Conservation (phyloP, 2,113 vertebrate genomes). For the Delphinus delphis region DNA sequence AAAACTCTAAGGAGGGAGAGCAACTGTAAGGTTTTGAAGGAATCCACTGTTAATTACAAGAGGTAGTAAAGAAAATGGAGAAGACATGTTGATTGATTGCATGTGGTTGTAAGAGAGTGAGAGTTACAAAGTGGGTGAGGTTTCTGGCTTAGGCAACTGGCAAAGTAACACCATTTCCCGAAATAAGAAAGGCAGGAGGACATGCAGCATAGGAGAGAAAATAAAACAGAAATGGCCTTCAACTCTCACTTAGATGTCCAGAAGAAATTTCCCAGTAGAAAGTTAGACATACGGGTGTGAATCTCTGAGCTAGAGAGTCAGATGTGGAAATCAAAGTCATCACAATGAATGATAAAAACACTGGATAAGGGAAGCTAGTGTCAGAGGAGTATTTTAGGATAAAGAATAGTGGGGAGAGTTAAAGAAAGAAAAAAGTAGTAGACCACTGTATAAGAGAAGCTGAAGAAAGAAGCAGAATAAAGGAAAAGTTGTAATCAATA, state of each 20-base stretch:
- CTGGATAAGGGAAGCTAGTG: background rate
- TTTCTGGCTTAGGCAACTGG: background rate
- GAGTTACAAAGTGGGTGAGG: background rate
- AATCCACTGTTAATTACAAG: background rate
- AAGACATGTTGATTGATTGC: background rate
- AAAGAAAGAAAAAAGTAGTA: background rate
- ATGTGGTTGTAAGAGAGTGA: background rate
- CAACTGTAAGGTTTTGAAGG: background rate
- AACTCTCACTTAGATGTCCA: background rate
- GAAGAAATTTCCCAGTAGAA: background rate
- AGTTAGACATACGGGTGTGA: background rate
- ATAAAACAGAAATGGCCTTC: background rate
- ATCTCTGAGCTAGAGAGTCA: background rate
- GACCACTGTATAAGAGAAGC: background rate
- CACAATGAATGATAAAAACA: background rate
- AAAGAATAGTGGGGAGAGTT: background rate
- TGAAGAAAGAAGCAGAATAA: background rate
- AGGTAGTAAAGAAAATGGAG: background rate
- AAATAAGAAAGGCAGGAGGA: background rate
- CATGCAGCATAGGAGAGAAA: background rate
- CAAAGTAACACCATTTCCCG: background rate
- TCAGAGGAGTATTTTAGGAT: background rate
- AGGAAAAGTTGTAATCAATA: background rate
- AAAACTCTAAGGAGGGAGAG: background rate
- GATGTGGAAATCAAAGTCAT: background rate